Evolutionary conservation across 2,888 invertebrate genomes (phyloP).

Genomic region (Ptychoptera albimana): DNA sequence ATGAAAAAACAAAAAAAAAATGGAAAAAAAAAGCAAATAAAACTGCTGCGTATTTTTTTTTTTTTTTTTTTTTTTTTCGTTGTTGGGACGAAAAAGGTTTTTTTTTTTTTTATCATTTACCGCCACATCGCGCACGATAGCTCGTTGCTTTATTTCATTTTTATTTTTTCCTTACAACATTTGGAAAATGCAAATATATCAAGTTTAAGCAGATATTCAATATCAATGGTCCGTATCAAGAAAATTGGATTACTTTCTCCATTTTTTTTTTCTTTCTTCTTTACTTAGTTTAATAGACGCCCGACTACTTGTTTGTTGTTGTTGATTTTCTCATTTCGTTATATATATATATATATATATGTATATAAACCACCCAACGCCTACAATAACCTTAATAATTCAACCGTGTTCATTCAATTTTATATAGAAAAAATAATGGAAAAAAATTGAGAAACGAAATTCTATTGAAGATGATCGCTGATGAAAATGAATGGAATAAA

Average conservation of each 20-base stretch:
- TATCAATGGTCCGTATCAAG: conserved; percentile 12
- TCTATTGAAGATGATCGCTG: no score
- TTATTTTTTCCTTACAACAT: not conserved
- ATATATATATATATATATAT: no score
- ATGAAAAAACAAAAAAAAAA: not conserved
- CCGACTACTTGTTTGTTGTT: no score
- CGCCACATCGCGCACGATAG: not conserved
- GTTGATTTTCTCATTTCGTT: no score
- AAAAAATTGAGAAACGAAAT: no score
- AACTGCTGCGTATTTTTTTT: not conserved
- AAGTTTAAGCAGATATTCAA: conserved; percentile 8
- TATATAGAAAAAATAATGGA: no score
- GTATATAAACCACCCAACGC: no score
- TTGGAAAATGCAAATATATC: not conserved
- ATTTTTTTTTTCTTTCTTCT: not conserved
- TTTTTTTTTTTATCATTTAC: not conserved
- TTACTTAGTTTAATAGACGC: not conserved
- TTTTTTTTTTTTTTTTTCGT: not conserved
- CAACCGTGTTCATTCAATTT: no score
- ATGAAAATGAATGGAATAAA: no score
- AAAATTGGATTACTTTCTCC: conserved; percentile 11
- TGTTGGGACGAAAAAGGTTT: not conserved
- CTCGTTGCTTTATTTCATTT: not conserved
- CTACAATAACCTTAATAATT: no score
- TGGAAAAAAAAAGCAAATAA: not conserved